phyloP scores from a whole-genome alignment of 2,113 vertebrate species.

The Syrmaticus mikado region DNA sequence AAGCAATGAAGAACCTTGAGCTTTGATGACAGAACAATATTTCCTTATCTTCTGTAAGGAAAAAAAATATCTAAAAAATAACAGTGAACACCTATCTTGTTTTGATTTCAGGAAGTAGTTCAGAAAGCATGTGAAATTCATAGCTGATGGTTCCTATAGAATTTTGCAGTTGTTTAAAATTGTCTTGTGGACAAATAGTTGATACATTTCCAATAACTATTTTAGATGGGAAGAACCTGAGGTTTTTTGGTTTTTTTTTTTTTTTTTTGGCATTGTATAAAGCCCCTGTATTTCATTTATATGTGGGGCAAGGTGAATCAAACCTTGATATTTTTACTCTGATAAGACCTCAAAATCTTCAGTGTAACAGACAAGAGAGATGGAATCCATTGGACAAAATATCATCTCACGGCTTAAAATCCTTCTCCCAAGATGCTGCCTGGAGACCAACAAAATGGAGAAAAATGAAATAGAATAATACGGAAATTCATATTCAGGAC shows the following conservation, averaged over 20 bases:
- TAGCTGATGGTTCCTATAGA: not conserved
- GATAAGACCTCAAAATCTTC: not conserved
- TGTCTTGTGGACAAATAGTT: not conserved
- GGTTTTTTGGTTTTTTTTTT: accelerated
- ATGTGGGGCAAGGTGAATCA: not conserved
- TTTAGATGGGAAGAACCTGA: not conserved
- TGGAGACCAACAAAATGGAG: not conserved
- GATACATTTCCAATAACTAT: not conserved
- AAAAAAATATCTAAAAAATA: not conserved
- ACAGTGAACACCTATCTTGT: accelerated
- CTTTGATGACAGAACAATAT: not conserved
- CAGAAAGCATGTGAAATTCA: not conserved
- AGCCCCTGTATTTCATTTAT: not conserved
- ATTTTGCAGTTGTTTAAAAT: not conserved
- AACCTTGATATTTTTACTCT: not conserved
- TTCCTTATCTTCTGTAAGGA: not conserved
- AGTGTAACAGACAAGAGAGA: not conserved
- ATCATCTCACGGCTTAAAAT: not conserved
- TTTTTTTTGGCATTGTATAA: accelerated
- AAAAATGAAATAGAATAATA: constrained; percentile 28
- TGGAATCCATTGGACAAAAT: not conserved
- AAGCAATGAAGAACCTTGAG: not conserved
- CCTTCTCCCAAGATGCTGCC: not conserved
- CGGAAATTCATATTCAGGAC: constrained; percentile 50
- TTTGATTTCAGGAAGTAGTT: not conserved